Conservation (phyloP, 2,113 vertebrate genomes). For the Dunckerocampus dactyliophorus region DNA sequence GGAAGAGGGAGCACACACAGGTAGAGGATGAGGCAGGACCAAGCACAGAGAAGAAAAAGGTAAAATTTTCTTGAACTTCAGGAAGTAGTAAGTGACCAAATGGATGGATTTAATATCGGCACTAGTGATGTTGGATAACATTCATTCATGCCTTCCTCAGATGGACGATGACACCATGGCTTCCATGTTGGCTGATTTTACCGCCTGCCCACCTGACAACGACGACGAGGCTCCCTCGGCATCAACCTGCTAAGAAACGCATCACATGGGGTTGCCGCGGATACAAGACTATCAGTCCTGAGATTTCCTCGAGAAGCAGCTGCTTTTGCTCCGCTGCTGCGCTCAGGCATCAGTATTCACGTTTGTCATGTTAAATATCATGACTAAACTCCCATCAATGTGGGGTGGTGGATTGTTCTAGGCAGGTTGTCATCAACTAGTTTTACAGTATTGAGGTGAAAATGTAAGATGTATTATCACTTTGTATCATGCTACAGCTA, state of each 20-base stretch:
- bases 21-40: conserved; percentile 44
- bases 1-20: conserved; percentile 63
- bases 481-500: conserved; percentile 9
- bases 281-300: no score
- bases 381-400: no score
- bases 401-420: not conserved
- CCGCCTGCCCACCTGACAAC: conserved; percentile 85
- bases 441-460: not conserved
- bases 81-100: not conserved
- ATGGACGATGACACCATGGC: conserved; percentile 76
- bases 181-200: conserved; percentile 88
- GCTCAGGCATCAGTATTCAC: no score
- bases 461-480: not conserved
- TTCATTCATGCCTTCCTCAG: conserved; percentile 38
- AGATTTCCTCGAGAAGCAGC: no score
- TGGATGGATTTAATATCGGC: not conserved
- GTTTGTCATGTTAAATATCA: no score
- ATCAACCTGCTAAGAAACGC: conserved; percentile 9
- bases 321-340: no score
- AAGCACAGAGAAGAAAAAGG: conserved; percentile 71
- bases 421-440: not conserved
- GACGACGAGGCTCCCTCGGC: conserved; percentile 68
- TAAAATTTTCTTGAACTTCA: conserved; percentile 13
- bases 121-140: not conserved
- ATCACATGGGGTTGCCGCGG: no score